A percentile compares a stretch with the other conserved stretches of the same genome.
Conservation (phyloP, 2,888 invertebrate species). For the Prosapia bicincta region DNA sequence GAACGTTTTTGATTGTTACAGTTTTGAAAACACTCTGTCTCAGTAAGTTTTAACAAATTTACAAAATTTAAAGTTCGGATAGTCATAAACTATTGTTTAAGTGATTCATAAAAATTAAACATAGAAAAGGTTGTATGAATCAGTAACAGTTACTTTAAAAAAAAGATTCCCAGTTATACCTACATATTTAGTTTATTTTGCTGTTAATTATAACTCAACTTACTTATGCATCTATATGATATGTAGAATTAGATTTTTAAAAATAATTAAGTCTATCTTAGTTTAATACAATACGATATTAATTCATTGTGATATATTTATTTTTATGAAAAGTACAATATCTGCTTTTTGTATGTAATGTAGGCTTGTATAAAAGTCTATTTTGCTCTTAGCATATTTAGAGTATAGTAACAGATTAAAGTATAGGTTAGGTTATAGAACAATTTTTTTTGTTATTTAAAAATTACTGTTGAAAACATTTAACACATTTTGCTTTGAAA, state of each 20-base stretch:
- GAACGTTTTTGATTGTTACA: too few species aligned
- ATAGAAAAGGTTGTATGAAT: too few species aligned
- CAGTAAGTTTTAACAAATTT: too few species aligned
- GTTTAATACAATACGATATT: constrained; percentile 12
- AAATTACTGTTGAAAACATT: too few species aligned
- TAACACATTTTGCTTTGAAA: not conserved
- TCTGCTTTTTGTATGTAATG: not conserved
- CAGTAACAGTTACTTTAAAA: too few species aligned
- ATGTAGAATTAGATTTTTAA: constrained; percentile 7
- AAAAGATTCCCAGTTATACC: too few species aligned
- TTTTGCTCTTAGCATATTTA: too few species aligned
- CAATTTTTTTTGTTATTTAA: too few species aligned
- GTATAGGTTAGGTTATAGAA: not conserved
- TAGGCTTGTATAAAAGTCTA: not conserved
- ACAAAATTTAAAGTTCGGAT: too few species aligned
- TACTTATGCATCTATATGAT: constrained; percentile 1
- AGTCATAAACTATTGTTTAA: too few species aligned
- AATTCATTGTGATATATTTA: constrained; percentile 29
- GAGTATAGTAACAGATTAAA: not conserved
- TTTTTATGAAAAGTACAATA: constrained; percentile 20
- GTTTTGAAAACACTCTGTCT: too few species aligned
- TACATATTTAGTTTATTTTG: not conserved
- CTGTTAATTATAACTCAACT: not conserved
- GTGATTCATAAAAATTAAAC: too few species aligned
- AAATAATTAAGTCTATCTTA: constrained; percentile 6